These are phyloP conservation scores for Rana temporaria DNA, from an alignment of 2,113 vertebrate genomes.

Conservation along the genomic window DNA sequence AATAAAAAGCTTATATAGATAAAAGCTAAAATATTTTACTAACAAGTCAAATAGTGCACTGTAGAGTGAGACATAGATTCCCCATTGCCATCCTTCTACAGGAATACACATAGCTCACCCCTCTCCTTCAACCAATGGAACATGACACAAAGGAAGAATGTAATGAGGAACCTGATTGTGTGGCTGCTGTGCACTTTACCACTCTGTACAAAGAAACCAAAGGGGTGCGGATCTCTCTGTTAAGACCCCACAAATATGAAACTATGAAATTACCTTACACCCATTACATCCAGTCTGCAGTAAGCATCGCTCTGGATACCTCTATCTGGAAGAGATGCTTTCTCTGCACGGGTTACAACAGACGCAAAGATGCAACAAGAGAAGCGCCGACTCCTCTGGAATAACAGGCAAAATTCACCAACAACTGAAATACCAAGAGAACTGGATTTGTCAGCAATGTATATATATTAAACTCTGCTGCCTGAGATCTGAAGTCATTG, in stretches of 20 bases:
- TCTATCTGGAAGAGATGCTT: not conserved
- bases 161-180: not conserved
- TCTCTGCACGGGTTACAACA: constrained; percentile 2
- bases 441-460: not conserved
- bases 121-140: not conserved
- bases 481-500: not conserved
- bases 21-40: constrained; percentile 52
- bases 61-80: not conserved
- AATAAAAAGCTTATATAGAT: constrained; percentile 47
- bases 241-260: not conserved
- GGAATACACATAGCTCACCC: constrained; percentile 16
- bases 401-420: constrained; percentile 4
- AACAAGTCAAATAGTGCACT: constrained; percentile 53
- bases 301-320: not conserved
- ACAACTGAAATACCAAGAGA: constrained; percentile 1
- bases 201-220: constrained; percentile 5
- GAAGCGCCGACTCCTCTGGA: not conserved
- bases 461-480: not conserved
- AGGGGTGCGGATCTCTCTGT: not conserved
- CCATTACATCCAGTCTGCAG: not conserved
- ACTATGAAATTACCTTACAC: constrained; percentile 18
- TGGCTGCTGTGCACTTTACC: not conserved
- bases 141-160: not conserved
- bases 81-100: not conserved
- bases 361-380: constrained; percentile 5